phyloP scores from a whole-genome alignment of 2,888 invertebrate genomes.

The Drosophila rellima region DNA sequence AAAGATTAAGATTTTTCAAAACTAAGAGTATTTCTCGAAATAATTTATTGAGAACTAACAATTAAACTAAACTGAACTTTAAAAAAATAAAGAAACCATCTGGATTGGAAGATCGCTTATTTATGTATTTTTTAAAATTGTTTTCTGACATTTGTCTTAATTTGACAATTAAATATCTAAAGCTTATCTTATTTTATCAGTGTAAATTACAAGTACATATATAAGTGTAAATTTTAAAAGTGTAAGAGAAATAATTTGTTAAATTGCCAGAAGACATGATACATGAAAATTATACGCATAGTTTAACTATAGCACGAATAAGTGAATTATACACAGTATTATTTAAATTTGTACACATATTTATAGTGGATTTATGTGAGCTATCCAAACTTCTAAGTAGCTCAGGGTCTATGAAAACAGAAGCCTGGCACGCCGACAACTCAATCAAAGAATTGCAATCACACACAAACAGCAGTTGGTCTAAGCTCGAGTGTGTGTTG shows the following conservation, averaged over 20 bases:
- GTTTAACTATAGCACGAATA: background rate
- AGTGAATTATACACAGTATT: background rate
- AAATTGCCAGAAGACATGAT: no score
- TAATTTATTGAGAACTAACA: no score
- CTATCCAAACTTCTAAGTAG: slow-evolving; percentile 19
- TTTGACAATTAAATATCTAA: no score
- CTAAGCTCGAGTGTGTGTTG: slow-evolving; percentile 12
- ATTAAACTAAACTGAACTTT: no score
- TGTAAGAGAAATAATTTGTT: background rate
- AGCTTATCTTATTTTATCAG: background rate
- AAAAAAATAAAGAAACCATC: no score
- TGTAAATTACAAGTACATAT: no score
- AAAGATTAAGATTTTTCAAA: no score
- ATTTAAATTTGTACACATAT: background rate
- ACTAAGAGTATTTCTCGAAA: no score
- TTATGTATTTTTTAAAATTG: no score
- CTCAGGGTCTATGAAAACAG: slow-evolving; percentile 55
- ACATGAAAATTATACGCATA: background rate
- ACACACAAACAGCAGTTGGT: slow-evolving; percentile 56
- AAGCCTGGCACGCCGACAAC: slow-evolving; percentile 67
- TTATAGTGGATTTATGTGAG: background rate
- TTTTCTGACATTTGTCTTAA: no score
- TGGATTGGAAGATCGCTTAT: no score
- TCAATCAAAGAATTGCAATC: slow-evolving; percentile 73
- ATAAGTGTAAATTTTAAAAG: background rate